These are phyloP conservation scores for Thaleichthys pacificus DNA, from an alignment of 2,797 vertebrate genomes.

Conservation along the genomic window DNA sequence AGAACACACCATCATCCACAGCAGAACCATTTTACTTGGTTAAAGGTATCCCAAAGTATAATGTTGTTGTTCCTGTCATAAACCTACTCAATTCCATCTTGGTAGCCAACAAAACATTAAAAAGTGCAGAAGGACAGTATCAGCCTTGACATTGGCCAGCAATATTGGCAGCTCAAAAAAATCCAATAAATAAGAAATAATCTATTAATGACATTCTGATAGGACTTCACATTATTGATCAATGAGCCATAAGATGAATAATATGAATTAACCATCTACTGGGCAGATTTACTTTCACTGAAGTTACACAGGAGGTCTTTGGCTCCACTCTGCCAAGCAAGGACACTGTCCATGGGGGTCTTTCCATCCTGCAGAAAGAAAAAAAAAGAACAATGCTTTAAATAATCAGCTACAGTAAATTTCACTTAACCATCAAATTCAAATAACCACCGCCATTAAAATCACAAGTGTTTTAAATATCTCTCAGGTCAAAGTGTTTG, in stretches of 20 bases:
- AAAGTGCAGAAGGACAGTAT: neutral
- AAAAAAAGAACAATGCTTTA: neutral
- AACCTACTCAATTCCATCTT: neutral
- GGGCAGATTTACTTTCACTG: constrained; percentile 53
- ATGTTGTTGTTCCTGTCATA: neutral
- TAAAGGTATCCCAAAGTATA: constrained; percentile 9
- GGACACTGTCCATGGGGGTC: constrained; percentile 81
- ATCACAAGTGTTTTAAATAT: neutral
- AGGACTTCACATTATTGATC: constrained; percentile 2
- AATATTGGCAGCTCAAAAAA: constrained; percentile 4
- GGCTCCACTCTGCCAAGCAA: constrained; percentile 85
- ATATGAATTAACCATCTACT: neutral
- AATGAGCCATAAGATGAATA: neutral
- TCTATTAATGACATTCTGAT: neutral
- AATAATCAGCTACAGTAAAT: neutral
- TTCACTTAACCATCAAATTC: neutral
- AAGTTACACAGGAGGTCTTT: constrained; percentile 80
- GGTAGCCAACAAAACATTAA: neutral
- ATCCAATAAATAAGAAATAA: neutral
- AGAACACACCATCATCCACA: neutral
- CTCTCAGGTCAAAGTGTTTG: neutral
- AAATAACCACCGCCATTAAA: neutral
- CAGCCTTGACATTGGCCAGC: constrained; percentile 19
- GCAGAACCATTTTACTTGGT: neutral
- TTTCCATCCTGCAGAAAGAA: constrained; percentile 76